Percentiles rank a stretch among this genome's conserved stretches.
Conservation (phyloP, 1,140 invertebrate species). For the Dinoponera quadriceps region DNA sequence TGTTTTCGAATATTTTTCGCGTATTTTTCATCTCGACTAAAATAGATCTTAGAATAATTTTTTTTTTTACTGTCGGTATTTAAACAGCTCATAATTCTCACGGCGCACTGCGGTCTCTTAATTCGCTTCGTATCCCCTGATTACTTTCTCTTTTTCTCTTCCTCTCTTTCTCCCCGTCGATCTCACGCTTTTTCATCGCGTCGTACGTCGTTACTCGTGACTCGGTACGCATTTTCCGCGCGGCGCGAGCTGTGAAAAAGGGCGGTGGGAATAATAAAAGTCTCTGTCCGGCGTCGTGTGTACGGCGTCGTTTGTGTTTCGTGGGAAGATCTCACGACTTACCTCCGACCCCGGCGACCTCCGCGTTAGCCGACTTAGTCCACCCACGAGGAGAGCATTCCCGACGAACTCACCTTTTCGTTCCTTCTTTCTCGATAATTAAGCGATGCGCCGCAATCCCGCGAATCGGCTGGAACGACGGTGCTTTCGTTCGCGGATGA, state of each 20-base stretch:
- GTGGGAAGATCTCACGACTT: constrained; percentile 83
- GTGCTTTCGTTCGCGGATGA: constrained; percentile 8
- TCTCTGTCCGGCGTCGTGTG: constrained; percentile 40
- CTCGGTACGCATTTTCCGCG: constrained; percentile 49
- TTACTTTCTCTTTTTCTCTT: constrained; percentile 29
- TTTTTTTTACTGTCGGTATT: neutral
- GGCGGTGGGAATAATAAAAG: constrained; percentile 57
- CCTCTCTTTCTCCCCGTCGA: neutral
- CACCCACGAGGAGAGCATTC: constrained; percentile 60
- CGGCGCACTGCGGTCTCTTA: neutral
- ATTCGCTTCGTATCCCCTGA: constrained; percentile 12
- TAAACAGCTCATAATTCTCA: constrained; percentile 5
- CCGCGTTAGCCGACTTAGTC: constrained; percentile 75
- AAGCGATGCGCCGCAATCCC: constrained; percentile 72
- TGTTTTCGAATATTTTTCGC: no score
- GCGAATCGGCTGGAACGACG: constrained; percentile 9
- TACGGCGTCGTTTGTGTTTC: constrained; percentile 62
- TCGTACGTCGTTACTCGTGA: neutral
- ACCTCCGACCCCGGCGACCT: constrained; percentile 80
- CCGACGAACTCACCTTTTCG: constrained; percentile 74
- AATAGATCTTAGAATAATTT: neutral
- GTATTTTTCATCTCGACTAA: neutral
- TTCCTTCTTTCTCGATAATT: constrained; percentile 76
- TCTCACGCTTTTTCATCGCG: constrained; percentile 50
- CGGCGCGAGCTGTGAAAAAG: constrained; percentile 39